phyloP scores from a whole-genome alignment of 2,797 vertebrate species.

The Dicrostonyx torquatus region DNA sequence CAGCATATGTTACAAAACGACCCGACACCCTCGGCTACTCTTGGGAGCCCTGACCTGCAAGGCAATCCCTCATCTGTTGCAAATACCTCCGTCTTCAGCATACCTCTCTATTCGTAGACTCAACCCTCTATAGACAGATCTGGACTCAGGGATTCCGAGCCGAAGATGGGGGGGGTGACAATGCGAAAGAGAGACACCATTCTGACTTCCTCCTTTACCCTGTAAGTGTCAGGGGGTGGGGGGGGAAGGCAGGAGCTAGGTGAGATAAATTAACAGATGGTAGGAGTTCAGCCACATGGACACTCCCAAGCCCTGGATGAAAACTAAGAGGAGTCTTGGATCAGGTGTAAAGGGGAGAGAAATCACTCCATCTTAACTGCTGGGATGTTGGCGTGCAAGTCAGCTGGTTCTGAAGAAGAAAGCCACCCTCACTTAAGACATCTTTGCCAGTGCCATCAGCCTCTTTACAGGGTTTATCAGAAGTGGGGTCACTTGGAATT shows the following conservation, averaged over 20 bases:
- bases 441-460: background rate
- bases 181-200: background rate
- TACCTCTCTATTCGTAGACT: constrained; percentile 66
- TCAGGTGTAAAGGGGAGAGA: background rate
- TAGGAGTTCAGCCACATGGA: background rate
- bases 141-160: background rate
- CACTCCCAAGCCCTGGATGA: background rate
- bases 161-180: background rate
- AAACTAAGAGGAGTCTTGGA: background rate
- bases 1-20: constrained; percentile 81
- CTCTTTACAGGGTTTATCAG: background rate
- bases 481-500: background rate
- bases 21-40: constrained; percentile 51
- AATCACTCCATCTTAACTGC: background rate
- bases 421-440: background rate
- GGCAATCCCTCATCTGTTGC: constrained; percentile 71
- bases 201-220: background rate
- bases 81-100: constrained; percentile 68
- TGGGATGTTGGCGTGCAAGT: background rate
- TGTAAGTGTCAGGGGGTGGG: background rate
- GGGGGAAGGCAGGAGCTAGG: background rate
- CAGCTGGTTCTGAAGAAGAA: background rate
- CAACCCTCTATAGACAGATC: constrained; percentile 60
- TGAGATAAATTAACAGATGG: rapidly evolving
- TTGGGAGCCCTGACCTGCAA: constrained; percentile 50